phyloP scores from a whole-genome alignment of 2,113 vertebrate species.

The Mormyrus lacerda region DNA sequence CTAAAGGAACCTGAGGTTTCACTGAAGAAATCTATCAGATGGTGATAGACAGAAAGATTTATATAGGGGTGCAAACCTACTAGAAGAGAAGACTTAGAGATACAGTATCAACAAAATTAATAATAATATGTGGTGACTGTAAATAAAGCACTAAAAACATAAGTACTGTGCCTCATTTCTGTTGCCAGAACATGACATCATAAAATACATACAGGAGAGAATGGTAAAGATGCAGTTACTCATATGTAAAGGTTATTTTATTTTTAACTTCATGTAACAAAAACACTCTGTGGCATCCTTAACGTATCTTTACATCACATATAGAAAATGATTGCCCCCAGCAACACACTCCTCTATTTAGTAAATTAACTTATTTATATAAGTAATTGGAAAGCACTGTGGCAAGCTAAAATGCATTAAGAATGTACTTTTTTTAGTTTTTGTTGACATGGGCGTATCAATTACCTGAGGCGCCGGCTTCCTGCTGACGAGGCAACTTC shows the following conservation, averaged over 20 bases:
- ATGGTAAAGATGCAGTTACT: neutral
- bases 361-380: neutral
- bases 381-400: neutral
- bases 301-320: neutral
- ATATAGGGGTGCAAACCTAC: neutral
- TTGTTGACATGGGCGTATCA: neutral
- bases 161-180: neutral
- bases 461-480: slow-evolving; percentile 30
- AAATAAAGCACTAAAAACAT: neutral
- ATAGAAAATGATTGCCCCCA: neutral
- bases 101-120: neutral
- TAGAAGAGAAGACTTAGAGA: neutral
- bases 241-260: neutral
- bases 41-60: neutral
- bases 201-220: neutral
- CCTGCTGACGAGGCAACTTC: neutral
- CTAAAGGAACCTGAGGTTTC: too few species aligned
- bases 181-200: neutral
- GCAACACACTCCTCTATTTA: neutral
- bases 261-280: neutral
- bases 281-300: neutral
- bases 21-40: too few species aligned
- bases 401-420: neutral
- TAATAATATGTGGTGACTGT: neutral
- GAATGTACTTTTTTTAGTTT: neutral